Conservation (phyloP, 2,888 invertebrate genomes). For the Pandemis heparana region DNA sequence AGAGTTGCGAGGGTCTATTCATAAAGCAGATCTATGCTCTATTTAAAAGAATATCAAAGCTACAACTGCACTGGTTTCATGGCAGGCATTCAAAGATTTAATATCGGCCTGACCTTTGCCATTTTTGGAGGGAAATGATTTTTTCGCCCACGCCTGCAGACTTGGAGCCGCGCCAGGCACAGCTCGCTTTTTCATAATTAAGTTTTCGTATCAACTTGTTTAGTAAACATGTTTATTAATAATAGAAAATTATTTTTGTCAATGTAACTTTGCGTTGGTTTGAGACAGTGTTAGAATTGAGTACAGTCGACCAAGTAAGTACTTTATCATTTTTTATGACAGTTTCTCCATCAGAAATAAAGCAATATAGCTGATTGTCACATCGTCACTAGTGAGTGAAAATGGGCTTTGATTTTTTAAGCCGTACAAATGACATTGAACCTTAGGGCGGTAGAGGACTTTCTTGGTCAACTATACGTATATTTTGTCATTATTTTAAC, state of each 20-base stretch:
- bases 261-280: not conserved
- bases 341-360: too few species aligned
- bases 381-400: too few species aligned
- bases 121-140: constrained; percentile 42
- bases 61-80: constrained; percentile 17
- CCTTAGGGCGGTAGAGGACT: too few species aligned
- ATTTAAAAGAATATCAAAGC: constrained; percentile 15
- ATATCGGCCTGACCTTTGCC: constrained; percentile 42
- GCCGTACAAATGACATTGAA: too few species aligned
- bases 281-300: not conserved
- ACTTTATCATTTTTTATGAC: too few species aligned
- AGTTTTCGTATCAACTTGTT: constrained; percentile 34
- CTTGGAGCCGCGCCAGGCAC: constrained; percentile 31
- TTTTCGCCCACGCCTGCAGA: constrained; percentile 40
- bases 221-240: constrained; percentile 35
- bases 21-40: constrained; percentile 3
- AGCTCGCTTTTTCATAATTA: constrained; percentile 38
- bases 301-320: too few species aligned
- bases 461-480: too few species aligned
- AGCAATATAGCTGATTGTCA: too few species aligned
- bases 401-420: too few species aligned
- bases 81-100: constrained; percentile 41
- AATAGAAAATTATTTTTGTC: constrained; percentile 8
- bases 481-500: too few species aligned
- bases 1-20: not conserved